Conservation (phyloP, 2,797 vertebrate species). For the Molossus alvarezi region DNA sequence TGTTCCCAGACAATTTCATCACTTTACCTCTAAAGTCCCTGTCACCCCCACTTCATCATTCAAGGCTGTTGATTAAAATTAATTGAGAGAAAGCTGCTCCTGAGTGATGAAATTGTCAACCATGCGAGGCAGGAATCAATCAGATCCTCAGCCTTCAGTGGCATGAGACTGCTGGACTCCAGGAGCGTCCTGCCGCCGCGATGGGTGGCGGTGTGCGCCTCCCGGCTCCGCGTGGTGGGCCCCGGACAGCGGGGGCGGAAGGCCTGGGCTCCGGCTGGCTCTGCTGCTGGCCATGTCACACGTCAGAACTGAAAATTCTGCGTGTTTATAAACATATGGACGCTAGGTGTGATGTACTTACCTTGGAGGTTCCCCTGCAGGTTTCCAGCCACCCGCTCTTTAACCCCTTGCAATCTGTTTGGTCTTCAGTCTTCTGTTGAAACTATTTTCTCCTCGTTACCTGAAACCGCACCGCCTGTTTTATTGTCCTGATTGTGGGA, state of each 20-base stretch:
- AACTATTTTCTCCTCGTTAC: constrained; percentile 30
- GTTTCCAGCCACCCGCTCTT: background rate
- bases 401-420: constrained; percentile 38
- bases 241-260: background rate
- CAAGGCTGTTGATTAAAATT: constrained; percentile 78
- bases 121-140: constrained; percentile 45
- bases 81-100: constrained; percentile 66
- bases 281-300: background rate
- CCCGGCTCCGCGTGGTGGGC: background rate
- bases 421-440: constrained; percentile 9
- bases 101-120: constrained; percentile 69
- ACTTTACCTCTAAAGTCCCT: background rate
- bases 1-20: constrained; percentile 46
- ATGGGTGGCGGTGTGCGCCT: too few species aligned
- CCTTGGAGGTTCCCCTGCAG: constrained; percentile 19
- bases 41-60: constrained; percentile 43
- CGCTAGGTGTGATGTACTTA: background rate
- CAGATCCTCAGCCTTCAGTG: constrained; percentile 4
- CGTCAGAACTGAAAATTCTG: background rate
- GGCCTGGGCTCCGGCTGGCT: background rate
- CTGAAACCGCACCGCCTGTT: background rate
- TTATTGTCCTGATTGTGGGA: background rate
- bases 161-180: background rate
- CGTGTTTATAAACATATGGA: background rate
- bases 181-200: background rate